Base-by-base conservation (phyloP, 2,888 invertebrate genomes). In the Adela reaumurella region DNA sequence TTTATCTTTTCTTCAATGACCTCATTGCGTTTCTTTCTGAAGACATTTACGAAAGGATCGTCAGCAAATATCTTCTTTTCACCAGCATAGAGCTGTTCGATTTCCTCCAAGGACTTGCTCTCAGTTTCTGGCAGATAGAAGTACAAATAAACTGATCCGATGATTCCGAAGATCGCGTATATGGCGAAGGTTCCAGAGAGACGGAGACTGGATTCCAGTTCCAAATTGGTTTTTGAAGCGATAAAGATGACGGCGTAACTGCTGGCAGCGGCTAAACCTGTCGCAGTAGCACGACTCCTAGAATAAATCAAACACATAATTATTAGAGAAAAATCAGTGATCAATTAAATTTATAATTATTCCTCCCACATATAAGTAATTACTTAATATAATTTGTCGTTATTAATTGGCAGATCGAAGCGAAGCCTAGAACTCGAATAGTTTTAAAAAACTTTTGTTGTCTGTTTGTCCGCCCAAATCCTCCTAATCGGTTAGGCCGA, bases 101-200 rank as follows among this genome's bases (percentile, higher is more conserved):
- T 81, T 55, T 81, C 78, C 59, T 76, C 71, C 11, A 82, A 64
- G 0, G 70, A 63, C 49, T 70, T 76, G 0, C 81, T 81, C 66
- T 83, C 83, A 0, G 83, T 83, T 61, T 83, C 83, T 28, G 82
- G 81, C 52, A 83, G 58, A 51, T 70, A 71, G 58, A 81, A 76
- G 59, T 81, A 82, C 3, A 82, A 62, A 52, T 74, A 81, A 8
- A 81, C 56, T 2, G 80, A 67, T 20, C 82, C 83, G 0, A 70
- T 45, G 45, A 73, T 67, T 14, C 72, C 72, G 43, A 79, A 70
- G 1, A 55, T 58, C 3, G 81, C 74, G 56, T 81, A 83, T 1
- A 79, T 62, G 5, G 73, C 78, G 53, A 81, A 80, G 0, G 80
- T 63, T 2, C 83, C 83, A 58, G 74, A 73, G 1, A 83, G 60